Percentiles rank a stretch among this genome's conserved stretches.
These are phyloP conservation scores for Mus spicilegus DNA, from an alignment of 2,113 vertebrate genomes.

Conservation along the genomic window DNA sequence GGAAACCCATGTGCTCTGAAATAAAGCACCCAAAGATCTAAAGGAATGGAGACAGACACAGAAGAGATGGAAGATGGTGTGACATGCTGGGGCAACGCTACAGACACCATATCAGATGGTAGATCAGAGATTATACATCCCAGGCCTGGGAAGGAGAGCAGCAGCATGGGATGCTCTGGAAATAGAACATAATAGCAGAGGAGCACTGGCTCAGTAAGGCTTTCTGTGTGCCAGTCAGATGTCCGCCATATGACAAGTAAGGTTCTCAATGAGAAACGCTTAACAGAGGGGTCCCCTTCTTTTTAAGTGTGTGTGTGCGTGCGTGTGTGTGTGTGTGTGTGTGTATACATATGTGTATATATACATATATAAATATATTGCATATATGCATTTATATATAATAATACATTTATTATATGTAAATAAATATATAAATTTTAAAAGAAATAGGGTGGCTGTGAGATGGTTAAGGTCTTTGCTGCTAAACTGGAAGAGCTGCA, in stretches of 20 bases:
- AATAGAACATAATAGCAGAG: background rate
- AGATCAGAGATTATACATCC: constrained; percentile 5
- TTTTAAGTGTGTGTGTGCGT: background rate
- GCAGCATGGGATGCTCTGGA: background rate
- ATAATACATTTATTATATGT: background rate
- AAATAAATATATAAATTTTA: background rate
- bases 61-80: background rate
- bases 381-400: no score
- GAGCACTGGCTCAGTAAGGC: background rate
- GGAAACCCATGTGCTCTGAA: background rate
- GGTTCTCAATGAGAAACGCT: constrained; percentile 1
- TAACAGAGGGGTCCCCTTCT: background rate
- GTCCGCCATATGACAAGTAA: background rate
- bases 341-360: background rate
- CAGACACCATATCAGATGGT: background rate
- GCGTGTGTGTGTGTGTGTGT: no score
- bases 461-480: background rate
- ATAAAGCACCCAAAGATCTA: background rate
- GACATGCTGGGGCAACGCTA: background rate
- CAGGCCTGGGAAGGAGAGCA: background rate
- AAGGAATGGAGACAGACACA: background rate
- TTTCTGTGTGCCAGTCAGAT: background rate
- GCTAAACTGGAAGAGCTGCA: no score
- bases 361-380: no score
- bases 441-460: background rate